Conservation (phyloP, 2,888 invertebrate species). For the Nomada fabriciana region DNA sequence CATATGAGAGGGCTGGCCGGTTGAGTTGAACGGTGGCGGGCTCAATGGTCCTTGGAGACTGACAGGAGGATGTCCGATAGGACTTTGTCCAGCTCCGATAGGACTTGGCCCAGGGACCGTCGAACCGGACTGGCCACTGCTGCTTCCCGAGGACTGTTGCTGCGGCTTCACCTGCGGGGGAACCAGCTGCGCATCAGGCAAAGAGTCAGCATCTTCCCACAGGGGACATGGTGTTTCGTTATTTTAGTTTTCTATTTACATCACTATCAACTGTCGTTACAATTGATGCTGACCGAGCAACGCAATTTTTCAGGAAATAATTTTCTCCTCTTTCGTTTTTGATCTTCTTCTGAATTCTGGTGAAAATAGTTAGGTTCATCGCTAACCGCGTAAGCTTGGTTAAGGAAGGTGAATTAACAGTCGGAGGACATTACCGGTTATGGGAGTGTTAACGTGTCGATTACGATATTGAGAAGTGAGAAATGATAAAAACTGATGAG, state of each 20-base stretch:
- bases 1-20: constrained; percentile 86
- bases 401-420: constrained; percentile 7
- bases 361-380: constrained; percentile 68
- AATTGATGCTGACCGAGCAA: constrained; percentile 44
- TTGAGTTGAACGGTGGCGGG: constrained; percentile 86
- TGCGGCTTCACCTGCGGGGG: constrained; percentile 92
- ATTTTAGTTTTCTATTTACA: constrained; percentile 75
- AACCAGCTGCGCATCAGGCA: constrained; percentile 85
- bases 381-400: constrained; percentile 49
- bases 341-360: constrained; percentile 54
- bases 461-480: background rate
- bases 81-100: constrained; percentile 83
- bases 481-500: background rate
- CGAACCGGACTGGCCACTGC: constrained; percentile 84
- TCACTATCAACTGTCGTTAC: constrained; percentile 75
- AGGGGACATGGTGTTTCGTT: constrained; percentile 81
- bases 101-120: constrained; percentile 83
- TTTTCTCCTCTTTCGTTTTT: constrained; percentile 27
- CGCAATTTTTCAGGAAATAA: constrained; percentile 33
- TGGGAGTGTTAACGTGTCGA: background rate
- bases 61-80: constrained; percentile 87
- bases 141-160: constrained; percentile 87
- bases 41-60: constrained; percentile 86
- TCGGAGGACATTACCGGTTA: background rate
- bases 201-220: constrained; percentile 84